Evolutionary conservation across 1,140 invertebrate species (phyloP), one percentile per base, ranked within the genome.

Genomic region (Reticulitermes speratus): DNA sequence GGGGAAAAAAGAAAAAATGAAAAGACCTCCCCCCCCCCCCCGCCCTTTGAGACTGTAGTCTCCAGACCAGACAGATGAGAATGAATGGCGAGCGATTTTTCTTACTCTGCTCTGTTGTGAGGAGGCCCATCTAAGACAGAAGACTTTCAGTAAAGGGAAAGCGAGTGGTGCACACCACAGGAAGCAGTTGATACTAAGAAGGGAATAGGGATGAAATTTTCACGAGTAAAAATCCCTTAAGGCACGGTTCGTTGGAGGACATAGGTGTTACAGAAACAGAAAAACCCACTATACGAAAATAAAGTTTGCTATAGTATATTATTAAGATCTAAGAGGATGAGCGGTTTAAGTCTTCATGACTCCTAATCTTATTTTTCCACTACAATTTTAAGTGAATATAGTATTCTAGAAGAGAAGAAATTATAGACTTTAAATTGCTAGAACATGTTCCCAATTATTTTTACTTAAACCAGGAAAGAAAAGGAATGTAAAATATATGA

Each of bases 1-100:
- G 32, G 44, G 25, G 83, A 84, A 32, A 52, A 52, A 84, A 44
- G 14, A 7, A 84, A 84, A 83, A 84, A 84, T 45, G 48, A 25
- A 84, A 84, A 84, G 83, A 84, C 23, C 16, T 21, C 44, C 23
- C 23, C 83, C 44, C 23, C 23, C 83, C 83, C 14, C 83, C n/a
- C 65, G 14, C 65, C 59, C 19, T 65, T 65, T 65, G 25, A 65
- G 59, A 21, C 59, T 65, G 12, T n/a, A 23, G 59, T 16, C 19
- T 38, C 65, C 65, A 30, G 65, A 8, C 65, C 65, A 45, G 83
- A 52, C 83, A 84, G 83, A 84, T 84, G 83, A 84, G 44, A 84
- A 84, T 84, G 48, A 84, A 84, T 84, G 83, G 83, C 44, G 48
- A 30, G 38, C 48, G 38, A 84, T 84, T 84, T 84, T 84, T 84